Percentiles rank a stretch among this genome's conserved stretches.
Conservation (phyloP, 2,888 invertebrate species). For the Cordylochernes scorpioides region DNA sequence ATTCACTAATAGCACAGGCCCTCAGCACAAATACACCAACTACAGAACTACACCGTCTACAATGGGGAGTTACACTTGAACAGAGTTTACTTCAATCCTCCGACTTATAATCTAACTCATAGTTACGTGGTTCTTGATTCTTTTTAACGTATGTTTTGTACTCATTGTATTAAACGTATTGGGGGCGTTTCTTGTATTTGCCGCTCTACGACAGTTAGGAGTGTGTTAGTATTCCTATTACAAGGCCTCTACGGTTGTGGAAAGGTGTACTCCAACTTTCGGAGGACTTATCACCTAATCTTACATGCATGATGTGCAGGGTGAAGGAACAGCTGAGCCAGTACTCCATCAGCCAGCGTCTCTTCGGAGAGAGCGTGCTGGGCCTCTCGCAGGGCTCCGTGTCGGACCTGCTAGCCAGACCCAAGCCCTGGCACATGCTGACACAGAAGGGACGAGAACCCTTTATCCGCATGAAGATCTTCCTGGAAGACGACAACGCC, state of each 20-base stretch:
- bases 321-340: slow-evolving; percentile 81
- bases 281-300: no score
- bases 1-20: not conserved
- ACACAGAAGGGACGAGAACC: slow-evolving; percentile 90
- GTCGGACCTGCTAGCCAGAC: slow-evolving; percentile 79
- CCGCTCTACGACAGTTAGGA: no score
- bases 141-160: no score
- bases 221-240: no score
- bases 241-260: not conserved
- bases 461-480: slow-evolving; percentile 93
- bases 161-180: no score
- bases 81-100: no score
- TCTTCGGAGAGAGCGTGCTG: slow-evolving; percentile 93
- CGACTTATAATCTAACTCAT: no score
- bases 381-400: slow-evolving; percentile 90
- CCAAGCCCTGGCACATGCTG: slow-evolving; percentile 97
- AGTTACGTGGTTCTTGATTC: no score
- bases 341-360: slow-evolving; percentile 84
- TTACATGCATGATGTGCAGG: slow-evolving; percentile 20
- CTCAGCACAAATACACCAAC: no score
- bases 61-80: no score
- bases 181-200: no score
- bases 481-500: slow-evolving; percentile 78
- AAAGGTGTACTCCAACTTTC: not conserved
- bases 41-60: no score